Evolutionary conservation across 2,888 invertebrate species (phyloP), one percentile per base, ranked within the genome.

Genomic region (Caenorhabditis panamensis): DNA sequence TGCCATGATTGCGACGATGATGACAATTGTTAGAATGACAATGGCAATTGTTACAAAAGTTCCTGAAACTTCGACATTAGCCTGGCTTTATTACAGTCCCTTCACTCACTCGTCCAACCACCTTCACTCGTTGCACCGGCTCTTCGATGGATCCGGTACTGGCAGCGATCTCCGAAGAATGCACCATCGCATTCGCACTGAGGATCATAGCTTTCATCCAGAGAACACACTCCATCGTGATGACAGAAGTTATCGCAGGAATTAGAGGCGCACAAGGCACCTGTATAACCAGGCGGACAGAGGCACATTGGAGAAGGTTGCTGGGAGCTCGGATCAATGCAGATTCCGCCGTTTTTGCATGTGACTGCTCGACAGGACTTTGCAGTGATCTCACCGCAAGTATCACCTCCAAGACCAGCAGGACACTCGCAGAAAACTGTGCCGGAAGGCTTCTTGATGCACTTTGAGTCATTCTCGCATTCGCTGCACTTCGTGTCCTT

Each of bases 201-300:
- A 28, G 78, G 78, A 24, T 64, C 61, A 8, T 61, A 53, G 1
- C 58, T 20, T 18, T 64, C 59, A 22, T 78, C 61, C 0, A 71
- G 26, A 20, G 28, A 26, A 20, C 78, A 78, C 0, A 49, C 51
- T 24, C 71, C 78, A 58, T 68, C 78, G 37, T 78, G 69, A 47
- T 71, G 69, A 44, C 78, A 78, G 54, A 53, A 78, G 28, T 64
- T 64, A n/a, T 78, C 71, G 51, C 78, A 78, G 3, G 59, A 31
- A 37, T 69, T 26, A 4, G 41, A 51, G 11, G 51, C 49, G 88
- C 94, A 94, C 16, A 92, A 92, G 58, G 93, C 92, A 3, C 94
- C 94, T 0, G 92, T 89, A 84, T 91, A 93, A 0, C 93, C 83
- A 13, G 93, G 88, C n/a, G 90, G 90, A 86, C 93, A 93, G n/a